Conservation (phyloP, 2,888 invertebrate genomes). For the Brachynemurus nebulosus region DNA sequence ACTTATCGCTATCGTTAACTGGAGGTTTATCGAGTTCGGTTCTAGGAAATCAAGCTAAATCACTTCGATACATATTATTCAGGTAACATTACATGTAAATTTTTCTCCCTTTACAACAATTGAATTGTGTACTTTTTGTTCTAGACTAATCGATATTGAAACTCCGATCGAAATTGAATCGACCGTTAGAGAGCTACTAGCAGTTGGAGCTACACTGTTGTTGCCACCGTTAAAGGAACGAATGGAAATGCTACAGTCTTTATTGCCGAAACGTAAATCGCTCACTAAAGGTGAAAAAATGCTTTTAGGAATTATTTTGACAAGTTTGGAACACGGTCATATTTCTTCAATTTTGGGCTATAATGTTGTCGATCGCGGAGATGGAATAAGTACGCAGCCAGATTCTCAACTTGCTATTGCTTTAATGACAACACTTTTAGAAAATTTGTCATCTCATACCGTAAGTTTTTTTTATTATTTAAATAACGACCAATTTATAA, state of each 20-base stretch:
- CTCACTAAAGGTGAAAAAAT: conserved; percentile 45
- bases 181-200: conserved; percentile 40
- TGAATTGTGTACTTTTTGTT: not conserved
- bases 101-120: not conserved
- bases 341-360: conserved; percentile 41
- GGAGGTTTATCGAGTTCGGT: conserved; percentile 34
- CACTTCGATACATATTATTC: conserved; percentile 39
- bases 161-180: conserved; percentile 37
- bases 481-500: no score
- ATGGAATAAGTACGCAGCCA: conserved; percentile 5
- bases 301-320: conserved; percentile 42
- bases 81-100: conserved; percentile 24
- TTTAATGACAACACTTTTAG: conserved; percentile 40
- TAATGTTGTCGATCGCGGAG: conserved; percentile 21
- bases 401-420: conserved; percentile 30
- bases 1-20: conserved; percentile 40
- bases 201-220: conserved; percentile 42
- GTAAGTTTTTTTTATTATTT: no score
- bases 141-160: conserved; percentile 31
- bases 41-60: conserved; percentile 38
- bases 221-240: conserved; percentile 43
- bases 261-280: conserved; percentile 32
- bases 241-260: conserved; percentile 40
- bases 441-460: conserved; percentile 38
- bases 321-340: conserved; percentile 43